Evolutionary conservation across 2,888 invertebrate species (phyloP), one percentile per base, ranked within the genome.

Genomic region (Acronicta aceris): DNA sequence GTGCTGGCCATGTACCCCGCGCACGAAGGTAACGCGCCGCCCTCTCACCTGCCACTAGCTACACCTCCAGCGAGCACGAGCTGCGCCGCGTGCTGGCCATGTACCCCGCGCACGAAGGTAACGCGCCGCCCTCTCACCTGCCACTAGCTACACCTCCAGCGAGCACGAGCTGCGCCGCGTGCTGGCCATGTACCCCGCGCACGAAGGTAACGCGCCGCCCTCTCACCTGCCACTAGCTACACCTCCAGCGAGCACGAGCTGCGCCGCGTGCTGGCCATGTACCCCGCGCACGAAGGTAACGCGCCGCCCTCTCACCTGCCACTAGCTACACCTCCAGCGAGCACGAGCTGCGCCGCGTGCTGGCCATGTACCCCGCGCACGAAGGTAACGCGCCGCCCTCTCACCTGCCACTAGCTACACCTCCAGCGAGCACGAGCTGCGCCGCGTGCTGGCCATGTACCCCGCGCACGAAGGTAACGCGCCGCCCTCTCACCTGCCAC

Each of bases 231-330:
- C 27, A 27, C 27, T 27, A 27, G 27, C 27, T 27, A 27, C 27
- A 27, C 27, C 40, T 99, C 98, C 93, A 99, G 98, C 88, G 99
- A 99, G 93, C 98, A 98, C 92, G 99, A 99, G 93, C 95, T 99
- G 77, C 96, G 98, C 59, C 98, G 98, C 90, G 98, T 99, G 45
- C 98, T 99, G 63, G 97, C 97, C 77, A 97, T 98, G 87, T 99
- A 99, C 95, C 99, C 99, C 27, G 68, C 70, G 50, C 63, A 57
- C 42, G 74, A 77, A 58, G 72, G 77, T 76, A 52, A n/a, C 92
- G 27, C 27, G 27, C 27, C 27, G 27, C 27, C 27, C 27, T 27
- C 27, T 27, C 5, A 27, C 27, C 27, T 27, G 27, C 27, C 27
- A 27, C 27, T 27, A 27, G 27, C 27, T 27, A 27, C 27, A 27